Evolutionary conservation across 2,888 invertebrate species (phyloP).

Genomic region (Psylliodes chrysocephalus): DNA sequence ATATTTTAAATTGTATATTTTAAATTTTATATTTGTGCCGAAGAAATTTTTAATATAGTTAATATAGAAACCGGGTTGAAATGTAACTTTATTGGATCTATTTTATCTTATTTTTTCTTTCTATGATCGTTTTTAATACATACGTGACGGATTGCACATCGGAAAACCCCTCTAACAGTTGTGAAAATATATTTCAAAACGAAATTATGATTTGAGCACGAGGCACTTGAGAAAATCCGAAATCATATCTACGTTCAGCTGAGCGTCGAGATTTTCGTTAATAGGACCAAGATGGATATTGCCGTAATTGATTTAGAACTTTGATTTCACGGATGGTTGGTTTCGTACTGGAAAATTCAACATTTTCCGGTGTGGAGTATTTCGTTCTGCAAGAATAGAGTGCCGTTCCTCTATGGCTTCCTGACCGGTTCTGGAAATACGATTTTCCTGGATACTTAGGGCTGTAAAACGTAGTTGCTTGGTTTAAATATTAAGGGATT

Average conservation of each 20-base stretch:
- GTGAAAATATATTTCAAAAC: neutral
- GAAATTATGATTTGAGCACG: constrained; percentile 1
- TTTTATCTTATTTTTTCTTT: too few relatives aligned
- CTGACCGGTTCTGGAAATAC: neutral
- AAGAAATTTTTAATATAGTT: too few relatives aligned
- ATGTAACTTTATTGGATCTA: too few relatives aligned
- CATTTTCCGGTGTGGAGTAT: constrained; percentile 8
- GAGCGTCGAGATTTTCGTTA: constrained; percentile 16
- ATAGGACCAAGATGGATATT: constrained; percentile 17
- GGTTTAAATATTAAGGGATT: too few relatives aligned
- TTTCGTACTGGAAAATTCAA: constrained; percentile 13
- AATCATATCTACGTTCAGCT: constrained; percentile 9
- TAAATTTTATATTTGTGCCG: too few relatives aligned
- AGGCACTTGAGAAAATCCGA: constrained; percentile 11
- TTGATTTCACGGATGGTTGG: constrained; percentile 13
- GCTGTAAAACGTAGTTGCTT: too few relatives aligned
- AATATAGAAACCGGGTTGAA: too few relatives aligned
- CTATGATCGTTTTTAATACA: too few relatives aligned
- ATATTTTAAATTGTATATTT: too few relatives aligned
- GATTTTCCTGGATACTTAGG: neutral
- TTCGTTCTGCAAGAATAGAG: constrained; percentile 1
- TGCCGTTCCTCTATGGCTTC: too few relatives aligned
- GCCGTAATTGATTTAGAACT: constrained; percentile 19
- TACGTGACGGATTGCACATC: neutral
- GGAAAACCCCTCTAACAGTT: neutral